phyloP scores from a whole-genome alignment of 2,888 invertebrate species.

The Plagodis pulveraria region DNA sequence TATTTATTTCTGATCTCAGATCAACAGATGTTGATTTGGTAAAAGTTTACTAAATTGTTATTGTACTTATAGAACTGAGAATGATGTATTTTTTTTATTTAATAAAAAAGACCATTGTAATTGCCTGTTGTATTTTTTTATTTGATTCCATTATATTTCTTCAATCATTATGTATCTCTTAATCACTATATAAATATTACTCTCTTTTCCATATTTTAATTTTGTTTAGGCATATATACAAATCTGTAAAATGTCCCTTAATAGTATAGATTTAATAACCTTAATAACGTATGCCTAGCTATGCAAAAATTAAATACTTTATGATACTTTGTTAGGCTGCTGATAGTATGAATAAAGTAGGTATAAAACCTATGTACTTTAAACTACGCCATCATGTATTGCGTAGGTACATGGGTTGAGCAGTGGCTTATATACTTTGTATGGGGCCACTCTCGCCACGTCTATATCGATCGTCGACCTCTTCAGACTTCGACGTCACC shows the following conservation, averaged over 20 bases:
- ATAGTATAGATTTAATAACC: too few species aligned
- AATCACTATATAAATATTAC: too few species aligned
- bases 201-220: too few species aligned
- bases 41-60: constrained; percentile 81
- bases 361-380: too few species aligned
- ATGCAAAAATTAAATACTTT: too few species aligned
- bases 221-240: too few species aligned
- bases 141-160: too few species aligned
- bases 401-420: constrained; percentile 12
- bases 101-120: constrained; percentile 79
- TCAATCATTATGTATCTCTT: too few species aligned
- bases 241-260: too few species aligned
- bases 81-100: constrained; percentile 82
- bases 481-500: constrained; percentile 25
- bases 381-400: not conserved
- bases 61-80: constrained; percentile 82
- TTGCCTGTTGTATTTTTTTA: constrained; percentile 39
- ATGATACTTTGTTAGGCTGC: too few species aligned
- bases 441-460: constrained; percentile 33
- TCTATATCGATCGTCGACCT: constrained; percentile 41
- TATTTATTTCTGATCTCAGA: constrained; percentile 79
- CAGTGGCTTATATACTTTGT: constrained; percentile 7
- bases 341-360: too few species aligned
- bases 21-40: constrained; percentile 78
- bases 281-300: too few species aligned